These are phyloP conservation scores for Hetaerina americana DNA, from an alignment of 1,140 invertebrate species.

Conservation along the genomic window DNA sequence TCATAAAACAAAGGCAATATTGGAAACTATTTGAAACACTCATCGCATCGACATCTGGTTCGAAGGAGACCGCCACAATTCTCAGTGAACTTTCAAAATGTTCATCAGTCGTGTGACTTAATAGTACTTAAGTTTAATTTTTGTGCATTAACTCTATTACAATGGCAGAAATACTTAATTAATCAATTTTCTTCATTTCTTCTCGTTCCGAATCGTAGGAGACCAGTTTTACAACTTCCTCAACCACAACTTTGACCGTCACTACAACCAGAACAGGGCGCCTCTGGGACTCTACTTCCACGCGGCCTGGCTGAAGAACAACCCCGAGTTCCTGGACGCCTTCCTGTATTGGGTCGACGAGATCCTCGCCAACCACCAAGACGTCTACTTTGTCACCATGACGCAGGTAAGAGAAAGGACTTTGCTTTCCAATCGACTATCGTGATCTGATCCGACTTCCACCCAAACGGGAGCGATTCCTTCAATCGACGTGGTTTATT, in stretches of 20 bases:
- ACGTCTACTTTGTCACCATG: constrained; percentile 96
- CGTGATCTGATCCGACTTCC: too few relatives aligned
- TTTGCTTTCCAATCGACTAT: background rate
- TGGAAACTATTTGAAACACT: too few relatives aligned
- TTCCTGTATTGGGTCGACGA: constrained; percentile 94
- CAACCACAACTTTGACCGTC: constrained; percentile 89
- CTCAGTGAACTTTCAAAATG: too few relatives aligned
- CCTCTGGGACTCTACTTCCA: constrained; percentile 91
- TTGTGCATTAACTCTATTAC: too few relatives aligned
- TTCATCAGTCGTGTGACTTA: too few relatives aligned
- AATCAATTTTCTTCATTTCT: background rate
- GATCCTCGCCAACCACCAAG: constrained; percentile 70
- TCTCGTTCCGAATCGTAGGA: background rate
- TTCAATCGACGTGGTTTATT: background rate
- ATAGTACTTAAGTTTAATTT: too few relatives aligned
- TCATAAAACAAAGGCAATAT: too few relatives aligned
- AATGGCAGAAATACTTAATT: too few relatives aligned
- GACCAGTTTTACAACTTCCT: constrained; percentile 94
- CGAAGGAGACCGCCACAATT: too few relatives aligned
- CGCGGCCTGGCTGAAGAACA: constrained; percentile 90
- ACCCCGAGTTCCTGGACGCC: constrained; percentile 82
- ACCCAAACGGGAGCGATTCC: too few relatives aligned
- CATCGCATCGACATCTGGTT: too few relatives aligned
- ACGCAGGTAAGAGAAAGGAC: constrained; percentile 44
- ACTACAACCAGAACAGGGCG: constrained; percentile 87